Base-by-base conservation (phyloP, 2,113 vertebrate genomes). In the Xenopus borealis region DNA sequence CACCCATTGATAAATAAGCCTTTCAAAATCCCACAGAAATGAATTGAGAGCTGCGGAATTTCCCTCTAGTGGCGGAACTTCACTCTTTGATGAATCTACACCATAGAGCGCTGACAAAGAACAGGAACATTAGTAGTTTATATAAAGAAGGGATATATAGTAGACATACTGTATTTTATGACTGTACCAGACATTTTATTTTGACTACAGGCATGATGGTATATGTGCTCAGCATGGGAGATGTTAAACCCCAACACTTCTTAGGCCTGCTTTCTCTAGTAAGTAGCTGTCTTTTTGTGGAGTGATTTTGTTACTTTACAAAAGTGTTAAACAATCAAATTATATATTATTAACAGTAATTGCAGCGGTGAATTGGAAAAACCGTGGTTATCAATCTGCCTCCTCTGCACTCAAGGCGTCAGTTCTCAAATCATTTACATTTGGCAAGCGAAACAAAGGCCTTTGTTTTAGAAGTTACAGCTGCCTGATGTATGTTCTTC, bases 281-380 rank as follows among this genome's bases (percentile, higher is more conserved):
- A 55, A 52, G 19, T 20, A 23, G 23, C 17, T 46, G 18, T 23
- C 58, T 40, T 13, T 14, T 12, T 47, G 50, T 53, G 19, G 47
- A 14, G 46, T 14, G 18, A 44, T 64, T 61, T 64, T 52, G 33
- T 27, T 2, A 18, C 18, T 18, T 52, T 23, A 70, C 66, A 76
- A 69, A 63, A 76, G 59, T 18, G 20, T 70, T 70, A 76, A 76
- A 70, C 74, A 70, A 46, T 61, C 45, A 69, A 76, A 76, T 76
- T 45, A 76, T 64, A 63, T 69, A 64, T 64, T 64, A 76, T 76
- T 76, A 75, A 57, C 50, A 6, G 52, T 69, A 69, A 76, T 76
- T 76, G 58, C 66, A 62, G 46, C 23, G 18, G 58, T 17, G 46
- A 75, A 69, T 69, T 69, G 46, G 57, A 75, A 76, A 75, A 75